Percentiles rank a stretch among this genome's conserved stretches.
Evolutionary conservation across 2,888 invertebrate genomes (phyloP).

Genomic region (Melipona beecheii): DNA sequence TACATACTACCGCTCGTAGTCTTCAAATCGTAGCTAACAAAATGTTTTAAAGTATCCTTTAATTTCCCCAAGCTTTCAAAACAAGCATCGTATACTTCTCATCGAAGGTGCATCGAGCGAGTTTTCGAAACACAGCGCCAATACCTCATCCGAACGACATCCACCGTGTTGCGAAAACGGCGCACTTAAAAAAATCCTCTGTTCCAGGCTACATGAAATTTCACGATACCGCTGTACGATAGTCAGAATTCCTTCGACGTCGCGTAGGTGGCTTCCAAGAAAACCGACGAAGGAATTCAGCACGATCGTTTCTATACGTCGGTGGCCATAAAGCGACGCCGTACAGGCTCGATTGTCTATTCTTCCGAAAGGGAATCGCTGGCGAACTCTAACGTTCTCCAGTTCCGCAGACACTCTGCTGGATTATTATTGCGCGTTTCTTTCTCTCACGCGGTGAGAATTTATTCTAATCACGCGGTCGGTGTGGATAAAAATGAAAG

Average conservation of each 20-base stretch:
- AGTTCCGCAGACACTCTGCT: background rate
- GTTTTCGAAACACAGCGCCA: too few relatives aligned
- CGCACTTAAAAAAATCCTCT: too few relatives aligned
- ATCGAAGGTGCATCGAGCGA: too few relatives aligned
- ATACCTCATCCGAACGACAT: too few relatives aligned
- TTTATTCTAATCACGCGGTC: slow-evolving; percentile 71
- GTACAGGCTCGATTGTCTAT: slow-evolving; percentile 30
- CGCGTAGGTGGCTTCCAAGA: background rate
- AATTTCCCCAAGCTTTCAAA: too few relatives aligned
- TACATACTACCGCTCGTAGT: too few relatives aligned
- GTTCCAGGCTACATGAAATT: slow-evolving; percentile 16
- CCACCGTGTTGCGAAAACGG: too few relatives aligned
- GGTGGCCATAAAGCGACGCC: slow-evolving; percentile 23
- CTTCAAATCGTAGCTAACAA: too few relatives aligned
- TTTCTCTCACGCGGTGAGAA: slow-evolving; percentile 43
- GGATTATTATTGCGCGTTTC: slow-evolving; percentile 43
- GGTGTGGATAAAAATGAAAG: slow-evolving; percentile 21
- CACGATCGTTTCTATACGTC: slow-evolving; percentile 26
- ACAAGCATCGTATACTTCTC: too few relatives aligned
- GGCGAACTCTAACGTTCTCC: slow-evolving; percentile 13
- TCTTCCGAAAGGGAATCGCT: slow-evolving; percentile 18
- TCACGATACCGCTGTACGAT: background rate
- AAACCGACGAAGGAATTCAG: slow-evolving; percentile 16
- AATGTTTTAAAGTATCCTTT: too few relatives aligned
- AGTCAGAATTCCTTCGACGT: slow-evolving; percentile 3